Conservation (phyloP, 2,888 invertebrate genomes). For the Orthonevra nobilis region DNA sequence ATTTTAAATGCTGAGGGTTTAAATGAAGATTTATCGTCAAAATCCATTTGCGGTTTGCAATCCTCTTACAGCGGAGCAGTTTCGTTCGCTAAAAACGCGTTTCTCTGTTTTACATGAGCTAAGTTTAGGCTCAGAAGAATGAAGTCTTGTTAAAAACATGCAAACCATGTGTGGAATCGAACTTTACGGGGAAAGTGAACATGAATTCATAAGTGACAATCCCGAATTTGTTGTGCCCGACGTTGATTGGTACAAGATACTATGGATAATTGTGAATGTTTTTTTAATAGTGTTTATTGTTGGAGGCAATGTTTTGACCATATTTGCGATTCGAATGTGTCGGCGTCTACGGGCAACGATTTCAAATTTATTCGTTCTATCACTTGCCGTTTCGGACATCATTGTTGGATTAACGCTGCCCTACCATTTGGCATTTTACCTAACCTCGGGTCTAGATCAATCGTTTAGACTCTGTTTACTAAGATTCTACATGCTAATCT, state of each 20-base stretch:
- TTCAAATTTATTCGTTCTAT: conserved; percentile 89
- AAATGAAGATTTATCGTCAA: conserved; percentile 60
- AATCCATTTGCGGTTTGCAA: conserved; percentile 56
- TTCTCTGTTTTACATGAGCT: background rate
- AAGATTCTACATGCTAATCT: conserved; percentile 87
- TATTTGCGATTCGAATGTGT: conserved; percentile 87
- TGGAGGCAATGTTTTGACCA: conserved; percentile 88
- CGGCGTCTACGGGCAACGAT: conserved; percentile 85
- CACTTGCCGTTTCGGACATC: conserved; percentile 89
- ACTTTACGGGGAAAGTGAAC: too few species aligned
- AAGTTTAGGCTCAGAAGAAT: too few species aligned
- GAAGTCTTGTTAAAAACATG: conserved; percentile 39
- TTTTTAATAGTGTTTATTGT: conserved; percentile 85
- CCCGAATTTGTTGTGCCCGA: background rate
- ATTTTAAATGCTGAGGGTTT: conserved; percentile 18
- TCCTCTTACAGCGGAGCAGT: conserved; percentile 34
- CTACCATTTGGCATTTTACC: conserved; percentile 89
- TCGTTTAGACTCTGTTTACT: conserved; percentile 85
- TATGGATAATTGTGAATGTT: conserved; percentile 86
- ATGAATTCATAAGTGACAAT: background rate
- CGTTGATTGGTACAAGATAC: conserved; percentile 70
- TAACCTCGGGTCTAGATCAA: conserved; percentile 83
- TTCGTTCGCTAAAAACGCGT: conserved; percentile 13
- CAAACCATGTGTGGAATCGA: conserved; percentile 13
- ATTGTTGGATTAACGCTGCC: conserved; percentile 89